Base-by-base conservation (phyloP, 2,888 invertebrate species). In the Melinopterus prodromus region DNA sequence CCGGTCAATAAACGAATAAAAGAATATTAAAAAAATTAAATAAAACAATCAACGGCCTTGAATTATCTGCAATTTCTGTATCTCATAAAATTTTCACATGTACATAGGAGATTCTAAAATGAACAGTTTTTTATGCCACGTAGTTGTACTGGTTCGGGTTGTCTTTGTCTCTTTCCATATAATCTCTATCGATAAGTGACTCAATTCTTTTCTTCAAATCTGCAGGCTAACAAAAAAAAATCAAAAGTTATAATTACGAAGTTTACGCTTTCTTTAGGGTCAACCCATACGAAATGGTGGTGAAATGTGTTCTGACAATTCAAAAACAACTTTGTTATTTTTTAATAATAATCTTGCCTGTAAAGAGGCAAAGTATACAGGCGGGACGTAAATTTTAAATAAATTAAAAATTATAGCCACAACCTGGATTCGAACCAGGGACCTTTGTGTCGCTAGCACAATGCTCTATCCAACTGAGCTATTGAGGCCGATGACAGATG, bases 171-270 rank as follows among this genome's bases (percentile, higher is more conserved):
- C 99, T 93, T 89, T 98, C 97, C 97, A 99, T 98, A 90, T 99
- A 99, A 90, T 99, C 99, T 86, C 99, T 93, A 89, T 99, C 99
- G 88, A 99, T 99, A 79, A 99, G 92, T 77, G 99, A 99, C 89
- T 99, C 99, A 86, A 99, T 99, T 84, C 99, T 94, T 89, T 99
- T 99, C 91, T 99, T 99, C 87, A 99, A 92, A 91, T 99, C 99
- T 82, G 97, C 95, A 84, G 99, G 98, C 98, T 98, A 26, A 91
- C 92, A 82, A 84, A 85, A 69, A 77, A 16, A 77, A 77, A 26
- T 26, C 26, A 26, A 26, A 26, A 26, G 3, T 26, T 26, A 26
- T 3, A 26, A 26, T 26, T 26, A 26, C 26, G 26, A 38, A 70
- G 6, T 69, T 69, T 69, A n/a, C 2, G 69, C 14, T 69, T 15